Conservation (phyloP, 2,797 vertebrate genomes). For the Delichon dasypus region DNA sequence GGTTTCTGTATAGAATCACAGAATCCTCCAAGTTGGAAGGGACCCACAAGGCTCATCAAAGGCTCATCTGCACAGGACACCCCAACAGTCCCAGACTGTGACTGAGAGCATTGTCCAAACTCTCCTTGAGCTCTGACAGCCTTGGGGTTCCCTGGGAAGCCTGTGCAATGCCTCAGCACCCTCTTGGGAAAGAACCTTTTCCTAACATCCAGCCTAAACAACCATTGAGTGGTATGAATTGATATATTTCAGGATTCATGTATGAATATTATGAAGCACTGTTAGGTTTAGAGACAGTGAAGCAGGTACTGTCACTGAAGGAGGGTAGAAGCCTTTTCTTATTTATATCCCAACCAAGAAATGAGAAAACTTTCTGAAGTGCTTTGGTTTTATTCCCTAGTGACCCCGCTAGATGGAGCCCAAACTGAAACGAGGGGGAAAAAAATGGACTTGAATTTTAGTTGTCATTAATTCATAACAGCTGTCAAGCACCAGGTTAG, state of each 20-base stretch:
- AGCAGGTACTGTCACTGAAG: not conserved
- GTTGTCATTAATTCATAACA: not conserved
- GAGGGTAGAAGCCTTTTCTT: not conserved
- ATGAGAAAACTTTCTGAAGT: not conserved
- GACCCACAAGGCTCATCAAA: not conserved
- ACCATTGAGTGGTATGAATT: not conserved
- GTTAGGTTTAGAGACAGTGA: not conserved
- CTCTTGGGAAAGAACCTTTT: not conserved
- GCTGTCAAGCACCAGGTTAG: not conserved
- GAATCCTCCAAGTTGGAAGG: not conserved
- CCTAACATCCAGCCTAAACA: not conserved
- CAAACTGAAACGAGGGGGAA: not conserved
- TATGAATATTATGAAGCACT: not conserved
- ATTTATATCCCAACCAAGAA: not conserved
- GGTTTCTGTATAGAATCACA: not conserved
- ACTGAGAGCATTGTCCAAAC: rapidly evolving
- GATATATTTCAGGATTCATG: not conserved
- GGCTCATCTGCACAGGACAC: not conserved
- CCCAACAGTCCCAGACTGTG: not conserved
- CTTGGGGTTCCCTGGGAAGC: not conserved
- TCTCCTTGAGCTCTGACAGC: not conserved
- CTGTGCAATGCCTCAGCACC: not conserved
- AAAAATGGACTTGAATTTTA: not conserved
- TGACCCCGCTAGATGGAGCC: constrained; percentile 79
- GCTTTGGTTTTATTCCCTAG: not conserved